These are phyloP conservation scores for Ceyx erithaca DNA, from an alignment of 2,797 vertebrate species.

Conservation along the genomic window DNA sequence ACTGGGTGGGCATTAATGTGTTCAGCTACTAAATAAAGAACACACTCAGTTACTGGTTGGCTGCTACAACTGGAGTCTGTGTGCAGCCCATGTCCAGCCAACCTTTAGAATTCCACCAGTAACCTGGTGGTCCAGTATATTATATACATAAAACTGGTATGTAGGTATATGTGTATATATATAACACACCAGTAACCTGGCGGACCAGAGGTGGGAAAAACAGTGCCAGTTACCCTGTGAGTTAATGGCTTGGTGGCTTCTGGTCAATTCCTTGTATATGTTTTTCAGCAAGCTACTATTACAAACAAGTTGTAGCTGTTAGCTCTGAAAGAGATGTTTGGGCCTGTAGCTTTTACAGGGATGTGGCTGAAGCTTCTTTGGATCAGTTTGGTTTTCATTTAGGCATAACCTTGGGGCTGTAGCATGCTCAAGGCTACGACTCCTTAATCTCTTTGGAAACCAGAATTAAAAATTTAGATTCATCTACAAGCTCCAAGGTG, in stretches of 20 bases:
- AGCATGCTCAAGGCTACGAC: neutral
- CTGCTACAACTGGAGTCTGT: neutral
- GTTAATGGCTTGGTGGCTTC: neutral
- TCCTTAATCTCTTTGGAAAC: neutral
- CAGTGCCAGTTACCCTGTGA: neutral
- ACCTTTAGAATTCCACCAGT: neutral
- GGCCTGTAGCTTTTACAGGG: neutral
- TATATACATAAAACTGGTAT: too few species aligned
- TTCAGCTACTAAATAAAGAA: neutral
- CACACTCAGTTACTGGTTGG: neutral
- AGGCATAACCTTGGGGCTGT: neutral
- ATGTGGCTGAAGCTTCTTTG: neutral
- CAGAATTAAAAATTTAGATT: neutral
- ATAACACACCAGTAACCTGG: too few species aligned
- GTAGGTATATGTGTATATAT: too few species aligned
- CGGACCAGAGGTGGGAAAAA: neutral
- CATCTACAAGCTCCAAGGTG: neutral
- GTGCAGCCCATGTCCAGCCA: neutral
- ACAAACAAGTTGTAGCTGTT: neutral
- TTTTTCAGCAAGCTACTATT: constrained; percentile 18
- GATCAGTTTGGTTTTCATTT: neutral
- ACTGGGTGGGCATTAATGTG: neutral
- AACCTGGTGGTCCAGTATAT: neutral
- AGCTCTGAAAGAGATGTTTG: neutral
- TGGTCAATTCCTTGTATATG: neutral